A percentile compares a stretch with the other conserved stretches of the same genome.
Evolutionary conservation across 1,140 invertebrate species (phyloP).

Genomic region (Heliothis virescens): DNA sequence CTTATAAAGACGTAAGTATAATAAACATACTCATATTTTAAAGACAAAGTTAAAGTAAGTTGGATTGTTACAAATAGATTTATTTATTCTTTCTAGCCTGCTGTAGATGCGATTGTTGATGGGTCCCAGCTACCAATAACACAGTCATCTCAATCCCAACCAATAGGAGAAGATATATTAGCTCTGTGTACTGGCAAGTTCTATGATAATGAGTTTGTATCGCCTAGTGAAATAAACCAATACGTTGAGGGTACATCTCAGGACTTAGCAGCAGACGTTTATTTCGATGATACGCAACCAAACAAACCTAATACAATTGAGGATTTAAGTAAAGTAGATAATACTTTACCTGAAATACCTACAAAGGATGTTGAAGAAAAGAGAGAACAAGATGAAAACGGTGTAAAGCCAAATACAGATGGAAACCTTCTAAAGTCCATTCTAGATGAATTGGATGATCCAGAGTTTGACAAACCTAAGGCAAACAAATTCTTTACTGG

Average conservation of each 20-base stretch:
- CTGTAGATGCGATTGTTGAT: conserved; percentile 63
- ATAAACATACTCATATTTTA: not conserved
- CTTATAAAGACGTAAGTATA: conserved; percentile 62
- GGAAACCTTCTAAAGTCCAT: conserved; percentile 69
- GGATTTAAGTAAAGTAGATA: not conserved
- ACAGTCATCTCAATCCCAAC: conserved; percentile 64
- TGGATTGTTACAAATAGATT: not conserved
- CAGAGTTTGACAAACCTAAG: conserved; percentile 69
- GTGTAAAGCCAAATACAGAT: conserved; percentile 27
- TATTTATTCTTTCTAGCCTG: conserved; percentile 56
- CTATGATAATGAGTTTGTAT: conserved; percentile 77
- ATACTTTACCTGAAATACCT: not conserved
- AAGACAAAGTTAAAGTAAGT: not conserved
- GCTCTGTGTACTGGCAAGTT: conserved; percentile 79
- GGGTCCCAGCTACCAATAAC: conserved; percentile 55
- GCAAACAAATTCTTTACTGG: conserved; percentile 70
- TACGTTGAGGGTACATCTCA: not conserved
- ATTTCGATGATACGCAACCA: conserved; percentile 1
- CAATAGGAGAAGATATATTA: conserved; percentile 73
- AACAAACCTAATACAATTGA: not conserved
- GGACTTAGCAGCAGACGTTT: not conserved
- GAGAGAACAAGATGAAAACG: conserved; percentile 26
- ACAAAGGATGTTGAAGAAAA: conserved; percentile 6
- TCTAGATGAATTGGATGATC: conserved; percentile 75
- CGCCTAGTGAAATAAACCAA: conserved; percentile 54